Evolutionary conservation across 2,113 vertebrate genomes (phyloP), one percentile per base, ranked within the genome.

Genomic region (Anoura caudifer): DNA sequence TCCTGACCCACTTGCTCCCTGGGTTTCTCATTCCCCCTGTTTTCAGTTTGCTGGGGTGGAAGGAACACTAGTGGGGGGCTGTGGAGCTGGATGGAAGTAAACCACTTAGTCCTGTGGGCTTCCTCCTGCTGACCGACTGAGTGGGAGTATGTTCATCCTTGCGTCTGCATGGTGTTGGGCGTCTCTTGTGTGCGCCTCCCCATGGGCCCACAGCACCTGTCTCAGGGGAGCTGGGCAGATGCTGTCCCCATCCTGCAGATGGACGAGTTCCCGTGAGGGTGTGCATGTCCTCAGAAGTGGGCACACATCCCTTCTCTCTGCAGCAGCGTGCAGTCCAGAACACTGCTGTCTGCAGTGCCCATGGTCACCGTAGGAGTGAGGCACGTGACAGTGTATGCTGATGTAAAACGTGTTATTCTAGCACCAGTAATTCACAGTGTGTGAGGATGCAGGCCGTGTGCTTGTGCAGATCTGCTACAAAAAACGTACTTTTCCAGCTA

Each of bases 241-340:
- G 2, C 7, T 0, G 1, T 15, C 33, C n/a, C 69, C 9, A 3
- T 22, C 13, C 15, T 4, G 2, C 31, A 7, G 33, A 5, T 2
- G 56, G 9, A 15, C 7, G 24, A 26, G 41, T 87, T 45, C 17
- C 26, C 14, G n/a, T 19, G 83, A 31, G 33, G 31, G 8, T 38
- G 3, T 13, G 13, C 28, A 38, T 26, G 36, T 41, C 56, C 38
- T 33, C 65, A 50, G 43, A 63, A 10, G 38, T 3, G 24, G 70
- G 20, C 45, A 43, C 45, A 4, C 2, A 7, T 52, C 28, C n/a
- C 15, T 54, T 72, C 24, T 24, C 47, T 12, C 33, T 13, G n/a
- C 63, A 16, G 26, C 45, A 7, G n/a, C 14, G 2, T 20, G 12
- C 63, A 13, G 1, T 38, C 7, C 41, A 17, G 33, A 3, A 17